Evolutionary conservation across 2,113 vertebrate species (phyloP), one percentile per base, ranked within the genome.

Genomic region (Cyanoramphus novaezelandiae): DNA sequence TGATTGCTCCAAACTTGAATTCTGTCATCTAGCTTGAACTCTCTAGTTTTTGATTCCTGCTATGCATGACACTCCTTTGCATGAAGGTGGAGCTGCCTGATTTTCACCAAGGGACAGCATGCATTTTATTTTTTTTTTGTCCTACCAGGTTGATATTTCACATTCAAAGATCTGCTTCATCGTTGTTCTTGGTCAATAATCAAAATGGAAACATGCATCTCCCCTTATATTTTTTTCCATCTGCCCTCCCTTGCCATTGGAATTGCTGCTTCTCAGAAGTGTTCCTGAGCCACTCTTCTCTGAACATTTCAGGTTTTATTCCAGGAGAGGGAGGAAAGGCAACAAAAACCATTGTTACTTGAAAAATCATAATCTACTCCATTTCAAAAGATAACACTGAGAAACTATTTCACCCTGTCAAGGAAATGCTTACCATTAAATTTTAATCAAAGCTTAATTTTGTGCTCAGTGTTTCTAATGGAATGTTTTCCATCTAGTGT

Each of bases 301-400:
- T 27, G 17, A 82, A 74, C 62, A 50, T 43, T 41, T 31, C 27
- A 57, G 4, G 8, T 75, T 84, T 91, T 79, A 59, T 80, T 8
- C 10, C 37, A 3, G 10, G 9, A 20, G 6, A 3, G 12, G 6
- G 0, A n/a, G 8, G 10, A n/a, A 90, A 2, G 11, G 24, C 29
- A 67, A 88, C 10, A 85, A 81, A 72, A 69, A 13, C 4, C 5
- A 11, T 4, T 41, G 5, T 18, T 41, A 69, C 49, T 75, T 70
- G 49, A 31, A 88, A 85, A 70, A 27, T 28, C 41, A n/a, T 41
- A 20, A 46, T 74, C 31, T 28, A 46, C 3, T 71, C 28, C 13
- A 3, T 60, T 93, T 78, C 31, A 64, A 52, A 85, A 10, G 11
- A 60, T 57, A 91, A 82, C 7, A 11, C 33, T 43, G 13, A 23